Conservation (phyloP, 2,113 vertebrate species). For the Epinephelus lanceolatus region DNA sequence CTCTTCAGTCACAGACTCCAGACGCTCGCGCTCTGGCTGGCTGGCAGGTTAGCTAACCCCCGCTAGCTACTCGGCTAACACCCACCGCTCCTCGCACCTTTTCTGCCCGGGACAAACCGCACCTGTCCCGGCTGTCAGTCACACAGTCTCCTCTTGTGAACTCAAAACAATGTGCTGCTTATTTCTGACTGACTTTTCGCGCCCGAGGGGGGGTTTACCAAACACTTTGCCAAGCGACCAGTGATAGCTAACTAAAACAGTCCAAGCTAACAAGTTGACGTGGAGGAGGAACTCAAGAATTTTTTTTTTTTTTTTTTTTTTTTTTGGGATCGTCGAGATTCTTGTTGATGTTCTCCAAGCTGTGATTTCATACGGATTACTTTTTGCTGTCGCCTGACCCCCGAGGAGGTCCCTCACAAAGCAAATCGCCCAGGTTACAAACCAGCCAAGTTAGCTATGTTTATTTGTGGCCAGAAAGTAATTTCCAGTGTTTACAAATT, state of each 20-base stretch:
- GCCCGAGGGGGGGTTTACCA: slow-evolving; percentile 17
- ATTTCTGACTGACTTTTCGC: slow-evolving; percentile 45
- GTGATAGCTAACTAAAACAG: slow-evolving; percentile 23
- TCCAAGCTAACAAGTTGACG: slow-evolving; percentile 75
- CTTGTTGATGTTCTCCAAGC: slow-evolving; percentile 26
- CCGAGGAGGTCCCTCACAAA: neutral
- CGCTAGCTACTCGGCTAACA: slow-evolving; percentile 72
- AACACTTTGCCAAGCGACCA: slow-evolving; percentile 26
- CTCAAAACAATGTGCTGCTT: slow-evolving; percentile 53
- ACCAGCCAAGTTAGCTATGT: slow-evolving; percentile 77
- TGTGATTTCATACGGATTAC: slow-evolving; percentile 57
- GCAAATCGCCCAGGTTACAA: slow-evolving; percentile 39
- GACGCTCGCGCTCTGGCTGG: slow-evolving; percentile 3
- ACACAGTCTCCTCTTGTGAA: neutral
- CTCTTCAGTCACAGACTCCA: slow-evolving; percentile 34
- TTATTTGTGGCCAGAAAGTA: slow-evolving; percentile 77
- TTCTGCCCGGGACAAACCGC: slow-evolving; percentile 17
- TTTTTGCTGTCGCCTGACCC: neutral
- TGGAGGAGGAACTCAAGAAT: slow-evolving; percentile 71
- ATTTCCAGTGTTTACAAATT: slow-evolving; percentile 75
- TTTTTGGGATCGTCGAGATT: slow-evolving; percentile 2
- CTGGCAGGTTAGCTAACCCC: slow-evolving; percentile 45
- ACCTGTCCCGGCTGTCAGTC: slow-evolving; percentile 58
- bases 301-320: neutral
- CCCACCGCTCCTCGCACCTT: neutral